Percentiles rank a stretch among this genome's conserved stretches.
Evolutionary conservation across 2,888 invertebrate genomes (phyloP).

Genomic region (Pteria penguin): DNA sequence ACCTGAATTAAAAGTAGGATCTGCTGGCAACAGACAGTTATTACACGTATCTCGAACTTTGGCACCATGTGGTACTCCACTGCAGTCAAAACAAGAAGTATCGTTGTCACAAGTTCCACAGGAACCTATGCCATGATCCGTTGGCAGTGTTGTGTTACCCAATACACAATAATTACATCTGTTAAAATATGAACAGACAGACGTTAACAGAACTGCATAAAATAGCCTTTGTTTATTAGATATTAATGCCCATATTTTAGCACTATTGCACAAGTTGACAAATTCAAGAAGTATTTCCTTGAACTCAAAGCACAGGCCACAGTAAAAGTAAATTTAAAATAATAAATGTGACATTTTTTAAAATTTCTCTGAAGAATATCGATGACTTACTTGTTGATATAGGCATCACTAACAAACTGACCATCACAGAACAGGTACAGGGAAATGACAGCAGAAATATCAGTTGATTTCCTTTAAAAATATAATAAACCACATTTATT

Average conservation of each 20-base stretch:
- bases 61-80: slow-evolving; percentile 14
- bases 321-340: too few relatives aligned
- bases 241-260: too few relatives aligned
- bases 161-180: slow-evolving; percentile 35
- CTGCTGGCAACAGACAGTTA: slow-evolving; percentile 14
- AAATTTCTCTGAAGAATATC: too few relatives aligned
- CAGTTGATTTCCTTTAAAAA: slow-evolving; percentile 23
- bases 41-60: slow-evolving; percentile 16
- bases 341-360: too few relatives aligned
- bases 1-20: slow-evolving; percentile 28
- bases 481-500: too few relatives aligned
- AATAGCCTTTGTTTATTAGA: too few relatives aligned
- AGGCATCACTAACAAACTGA: slow-evolving; percentile 26
- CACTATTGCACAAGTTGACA: too few relatives aligned
- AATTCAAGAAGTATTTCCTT: too few relatives aligned
- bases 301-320: too few relatives aligned
- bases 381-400: slow-evolving; percentile 32
- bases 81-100: slow-evolving; percentile 31
- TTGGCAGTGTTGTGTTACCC: slow-evolving; percentile 19
- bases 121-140: slow-evolving; percentile 16
- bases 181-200: too few relatives aligned
- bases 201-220: too few relatives aligned
- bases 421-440: slow-evolving; percentile 27
- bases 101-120: slow-evolving; percentile 30
- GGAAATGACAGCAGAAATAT: not conserved